Conservation (phyloP, 2,797 vertebrate genomes). For the Hafferia zeledoni region DNA sequence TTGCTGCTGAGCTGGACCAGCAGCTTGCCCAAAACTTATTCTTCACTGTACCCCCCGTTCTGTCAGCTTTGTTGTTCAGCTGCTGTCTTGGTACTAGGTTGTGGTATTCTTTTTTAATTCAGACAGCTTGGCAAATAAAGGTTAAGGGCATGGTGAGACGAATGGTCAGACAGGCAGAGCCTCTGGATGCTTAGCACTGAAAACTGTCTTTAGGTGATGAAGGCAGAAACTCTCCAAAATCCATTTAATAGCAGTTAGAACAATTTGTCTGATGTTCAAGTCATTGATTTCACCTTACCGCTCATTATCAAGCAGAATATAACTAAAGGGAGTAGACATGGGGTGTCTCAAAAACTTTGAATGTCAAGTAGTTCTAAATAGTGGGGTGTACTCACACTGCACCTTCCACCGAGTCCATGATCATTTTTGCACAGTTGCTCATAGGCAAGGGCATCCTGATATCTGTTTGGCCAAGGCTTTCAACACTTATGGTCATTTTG, state of each 20-base stretch:
- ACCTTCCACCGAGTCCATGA: no score
- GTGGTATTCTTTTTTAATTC: background rate
- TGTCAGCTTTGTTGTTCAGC: background rate
- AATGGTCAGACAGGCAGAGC: background rate
- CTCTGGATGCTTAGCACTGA: background rate
- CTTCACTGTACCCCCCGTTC: background rate
- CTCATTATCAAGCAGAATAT: background rate
- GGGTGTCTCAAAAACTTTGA: background rate
- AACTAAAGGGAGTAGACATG: background rate
- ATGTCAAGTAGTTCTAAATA: no score
- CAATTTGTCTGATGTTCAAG: background rate
- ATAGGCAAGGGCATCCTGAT: no score
- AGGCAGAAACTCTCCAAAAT: background rate
- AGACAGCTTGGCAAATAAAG: background rate
- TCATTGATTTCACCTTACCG: background rate
- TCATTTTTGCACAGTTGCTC: no score
- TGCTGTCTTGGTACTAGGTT: background rate
- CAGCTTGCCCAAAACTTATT: background rate
- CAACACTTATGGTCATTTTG: no score
- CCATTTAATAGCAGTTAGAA: background rate
- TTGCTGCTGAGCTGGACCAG: slow-evolving; percentile 4
- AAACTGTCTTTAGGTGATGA: background rate
- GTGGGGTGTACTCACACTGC: no score
- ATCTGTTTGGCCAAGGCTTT: no score
- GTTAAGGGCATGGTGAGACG: background rate